Evolutionary conservation across 2,888 invertebrate genomes (phyloP).

Genomic region (Neoitamus cyanurus): DNA sequence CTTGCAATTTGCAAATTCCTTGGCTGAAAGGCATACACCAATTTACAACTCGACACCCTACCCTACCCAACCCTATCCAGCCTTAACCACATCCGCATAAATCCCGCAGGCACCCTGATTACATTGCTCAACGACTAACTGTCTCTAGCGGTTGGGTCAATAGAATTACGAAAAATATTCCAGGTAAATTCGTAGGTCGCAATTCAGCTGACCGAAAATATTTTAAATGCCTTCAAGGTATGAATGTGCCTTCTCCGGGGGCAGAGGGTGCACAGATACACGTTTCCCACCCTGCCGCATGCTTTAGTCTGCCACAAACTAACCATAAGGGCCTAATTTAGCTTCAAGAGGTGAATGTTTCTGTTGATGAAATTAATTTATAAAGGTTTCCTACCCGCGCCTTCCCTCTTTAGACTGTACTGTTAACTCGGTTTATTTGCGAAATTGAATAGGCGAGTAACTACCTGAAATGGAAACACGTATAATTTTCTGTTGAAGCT

Average conservation of each 20-base stretch:
- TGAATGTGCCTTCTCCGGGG: not conserved
- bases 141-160: not conserved
- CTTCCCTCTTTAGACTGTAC: not conserved
- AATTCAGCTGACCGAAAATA: not conserved
- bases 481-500: not conserved
- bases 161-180: not conserved
- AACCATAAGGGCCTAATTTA: not conserved
- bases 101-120: not conserved
- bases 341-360: not conserved
- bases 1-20: not conserved
- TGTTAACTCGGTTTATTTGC: not conserved
- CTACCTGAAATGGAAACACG: not conserved
- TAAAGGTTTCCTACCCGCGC: not conserved
- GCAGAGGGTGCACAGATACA: not conserved
- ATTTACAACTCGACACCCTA: not conserved
- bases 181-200: not conserved
- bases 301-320: not conserved
- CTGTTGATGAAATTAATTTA: not conserved
- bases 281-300: not conserved
- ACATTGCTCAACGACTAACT: not conserved
- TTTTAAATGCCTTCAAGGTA: not conserved
- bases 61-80: not conserved
- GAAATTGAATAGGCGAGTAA: not conserved
- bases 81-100: not conserved
- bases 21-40: not conserved